Base-by-base conservation (phyloP, 2,797 vertebrate genomes). In the Lemur catta region DNA sequence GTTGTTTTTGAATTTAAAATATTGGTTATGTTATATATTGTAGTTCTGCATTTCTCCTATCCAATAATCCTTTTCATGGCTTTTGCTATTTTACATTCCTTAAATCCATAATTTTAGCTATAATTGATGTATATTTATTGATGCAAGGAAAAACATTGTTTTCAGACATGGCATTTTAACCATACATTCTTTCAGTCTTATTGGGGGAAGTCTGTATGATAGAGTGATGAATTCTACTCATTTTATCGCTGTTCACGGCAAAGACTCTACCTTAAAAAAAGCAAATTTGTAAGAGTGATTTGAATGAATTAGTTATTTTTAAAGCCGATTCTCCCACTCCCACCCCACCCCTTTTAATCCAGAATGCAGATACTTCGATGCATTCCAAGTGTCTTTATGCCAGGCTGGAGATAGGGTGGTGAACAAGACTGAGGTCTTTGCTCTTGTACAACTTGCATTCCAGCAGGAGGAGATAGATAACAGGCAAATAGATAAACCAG, bases 1-100 rank as follows among this genome's bases (percentile, higher is more conserved):
- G 61, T 72, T 85, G 13, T 84, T 55, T 33, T 84, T 52, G 15
- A 84, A 69, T 93, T 84, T 92, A 94, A 95, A 84, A 38, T 89
- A 55, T 33, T 35, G 33, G 10, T 75, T 79, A 57, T 59, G 10
- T 75, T 79, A 57, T 59, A 71, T 11, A 57, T 26, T 26, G 43
- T 46, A 55, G 15, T 17, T 72, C 38, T 74, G 8, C 26, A 80
- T 22, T 48, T 41, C 69, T 95, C 55, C 46, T 59, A 14, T 26
- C 43, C 46, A 52, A 65, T 59, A n/a, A 84, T 65, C 3, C 24
- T 82, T 78, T 87, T 59, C 57, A 59, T 82, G 35, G 7, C 35
- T 86, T 69, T 86, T 63, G 38, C 87, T 86, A 13, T 79, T 89
- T 91, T 84, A 33, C 11, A 74, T 52, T 41, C 24, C 85, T 92